Evolutionary conservation across 2,888 invertebrate species (phyloP), one percentile per base, ranked within the genome.

Genomic region (Drosophila suboccidentalis): DNA sequence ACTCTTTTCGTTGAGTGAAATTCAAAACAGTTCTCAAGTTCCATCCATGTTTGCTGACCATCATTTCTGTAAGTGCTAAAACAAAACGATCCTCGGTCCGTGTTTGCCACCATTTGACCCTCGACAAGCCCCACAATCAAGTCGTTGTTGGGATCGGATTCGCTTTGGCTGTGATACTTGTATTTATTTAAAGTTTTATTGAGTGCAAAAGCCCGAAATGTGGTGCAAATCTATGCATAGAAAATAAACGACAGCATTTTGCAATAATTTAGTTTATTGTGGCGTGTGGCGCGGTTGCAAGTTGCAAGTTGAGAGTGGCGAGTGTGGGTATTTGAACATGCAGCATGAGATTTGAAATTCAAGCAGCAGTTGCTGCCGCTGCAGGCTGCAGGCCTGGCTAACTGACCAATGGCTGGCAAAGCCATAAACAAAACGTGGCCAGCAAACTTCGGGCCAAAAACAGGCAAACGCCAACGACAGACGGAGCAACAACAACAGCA

Each of bases 351-450:
- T 87, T 87, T 90, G 75, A 80, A 87, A 87, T 89, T 90, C 87
- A 89, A 80, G 86, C 90, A 82, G 87, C 69, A 47, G 49, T 49
- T 49, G 15, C 60, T 8, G 62, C 46, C 11, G 49, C 50, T 13
- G 63, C 26, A 6, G 26, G 49, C 50, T 13, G 64, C 29, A 29
- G 29, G 29, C 29, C 34, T 26, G 29, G 26, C 47, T 10, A 62
- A 80, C 63, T 86, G 86, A 78, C 86, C 86, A 86, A 86, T 90
- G 89, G 87, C 71, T 74, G 87, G 71, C 87, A 89, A 53, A 70
- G 75, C 78, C 84, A 86, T 90, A 90, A 90, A 89, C 89, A 89
- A 87, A 90, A 72, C 82, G 78, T 61, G 80, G 70, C 51, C 62
- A 62, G 65, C 59, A 39, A 64, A 74, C 71, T 70, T 74, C 72